These are phyloP conservation scores for Albula goreensis DNA, from an alignment of 2,113 vertebrate species.

Conservation along the genomic window DNA sequence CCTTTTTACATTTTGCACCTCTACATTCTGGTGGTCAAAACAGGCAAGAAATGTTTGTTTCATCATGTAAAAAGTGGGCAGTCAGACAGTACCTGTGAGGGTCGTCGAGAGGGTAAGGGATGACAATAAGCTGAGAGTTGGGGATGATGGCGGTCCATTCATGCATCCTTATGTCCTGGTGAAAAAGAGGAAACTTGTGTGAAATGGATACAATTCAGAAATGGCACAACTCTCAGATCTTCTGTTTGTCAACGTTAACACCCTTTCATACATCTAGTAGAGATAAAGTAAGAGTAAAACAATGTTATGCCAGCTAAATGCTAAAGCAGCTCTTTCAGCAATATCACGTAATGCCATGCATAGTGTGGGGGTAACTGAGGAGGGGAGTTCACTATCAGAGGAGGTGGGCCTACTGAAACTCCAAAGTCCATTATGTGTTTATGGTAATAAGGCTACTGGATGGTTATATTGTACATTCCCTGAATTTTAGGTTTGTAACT, in stretches of 20 bases:
- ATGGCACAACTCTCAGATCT: constrained; percentile 13
- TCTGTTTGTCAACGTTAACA: background rate
- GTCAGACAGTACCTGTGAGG: constrained; percentile 79
- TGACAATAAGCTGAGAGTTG: constrained; percentile 98
- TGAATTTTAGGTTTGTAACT: too few species aligned
- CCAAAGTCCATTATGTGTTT: too few species aligned
- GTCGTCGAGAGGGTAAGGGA: constrained; percentile 85
- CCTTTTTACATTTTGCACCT: too few species aligned
- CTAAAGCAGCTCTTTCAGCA: background rate
- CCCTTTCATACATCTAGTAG: too few species aligned
- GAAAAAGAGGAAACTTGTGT: constrained; percentile 26
- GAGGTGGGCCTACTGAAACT: too few species aligned
- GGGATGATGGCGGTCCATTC: constrained; percentile 98
- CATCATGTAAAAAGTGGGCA: background rate
- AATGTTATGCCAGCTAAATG: too few species aligned
- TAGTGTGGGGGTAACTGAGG: background rate
- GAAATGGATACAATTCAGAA: constrained; percentile 22
- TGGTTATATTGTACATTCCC: too few species aligned
- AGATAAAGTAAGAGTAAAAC: too few species aligned
- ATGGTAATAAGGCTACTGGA: too few species aligned
- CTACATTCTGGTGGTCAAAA: background rate
- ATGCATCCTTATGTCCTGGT: constrained; percentile 80
- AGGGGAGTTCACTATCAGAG: too few species aligned
- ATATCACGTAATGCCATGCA: background rate
- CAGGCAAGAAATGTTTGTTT: background rate